These are phyloP conservation scores for Proterorhinus semilunaris DNA, from an alignment of 2,113 vertebrate species.

Conservation along the genomic window DNA sequence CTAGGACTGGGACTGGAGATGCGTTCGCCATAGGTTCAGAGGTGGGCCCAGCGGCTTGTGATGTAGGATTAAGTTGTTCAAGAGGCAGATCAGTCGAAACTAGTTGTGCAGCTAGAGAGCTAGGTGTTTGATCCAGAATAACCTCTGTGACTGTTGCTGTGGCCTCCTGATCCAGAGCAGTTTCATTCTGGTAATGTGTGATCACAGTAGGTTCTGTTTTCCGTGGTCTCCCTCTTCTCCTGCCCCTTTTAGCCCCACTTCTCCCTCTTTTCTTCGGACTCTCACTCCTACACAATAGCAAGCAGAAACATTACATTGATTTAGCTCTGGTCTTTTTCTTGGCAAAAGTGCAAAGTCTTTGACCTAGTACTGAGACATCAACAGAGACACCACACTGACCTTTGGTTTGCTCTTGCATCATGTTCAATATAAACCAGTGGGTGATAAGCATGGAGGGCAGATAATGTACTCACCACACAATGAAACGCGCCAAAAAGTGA, in stretches of 20 bases:
- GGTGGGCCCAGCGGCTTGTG: neutral
- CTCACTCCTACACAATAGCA: slow-evolving; percentile 61
- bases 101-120: slow-evolving; percentile 24
- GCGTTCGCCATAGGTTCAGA: neutral
- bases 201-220: slow-evolving; percentile 41
- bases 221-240: slow-evolving; percentile 71
- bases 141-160: slow-evolving; percentile 32
- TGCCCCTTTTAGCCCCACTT: slow-evolving; percentile 52
- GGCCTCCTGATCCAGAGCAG: slow-evolving; percentile 13
- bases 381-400: slow-evolving; percentile 58
- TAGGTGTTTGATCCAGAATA: slow-evolving; percentile 20
- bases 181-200: slow-evolving; percentile 35
- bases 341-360: slow-evolving; percentile 68
- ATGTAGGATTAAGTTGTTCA: neutral
- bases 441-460: slow-evolving; percentile 56
- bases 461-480: slow-evolving; percentile 37
- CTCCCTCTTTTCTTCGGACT: slow-evolving; percentile 65
- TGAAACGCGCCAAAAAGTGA: slow-evolving; percentile 1
- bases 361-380: slow-evolving; percentile 47
- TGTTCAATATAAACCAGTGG: slow-evolving; percentile 55
- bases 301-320: slow-evolving; percentile 37
- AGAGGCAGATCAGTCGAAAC: neutral
- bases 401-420: slow-evolving; percentile 66
- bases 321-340: slow-evolving; percentile 33
- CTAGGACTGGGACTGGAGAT: neutral